Evolutionary conservation across 2,113 vertebrate genomes (phyloP).

Genomic region (Okapia johnstoni): DNA sequence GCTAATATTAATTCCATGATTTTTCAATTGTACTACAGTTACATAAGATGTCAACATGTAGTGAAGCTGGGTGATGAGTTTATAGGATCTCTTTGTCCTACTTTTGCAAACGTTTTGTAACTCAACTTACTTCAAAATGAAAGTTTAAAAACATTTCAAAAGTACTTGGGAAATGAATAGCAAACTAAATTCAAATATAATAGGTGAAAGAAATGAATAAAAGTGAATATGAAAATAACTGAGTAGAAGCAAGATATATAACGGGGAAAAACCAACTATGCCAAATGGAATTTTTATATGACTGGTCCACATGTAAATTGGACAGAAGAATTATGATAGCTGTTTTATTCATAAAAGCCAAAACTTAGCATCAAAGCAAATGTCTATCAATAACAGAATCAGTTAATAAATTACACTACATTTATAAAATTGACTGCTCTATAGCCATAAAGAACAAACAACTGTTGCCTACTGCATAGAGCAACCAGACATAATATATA

Average conservation of each 20-base stretch:
- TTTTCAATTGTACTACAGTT: neutral
- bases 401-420: neutral
- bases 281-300: neutral
- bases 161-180: neutral
- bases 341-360: neutral
- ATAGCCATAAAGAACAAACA: neutral
- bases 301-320: neutral
- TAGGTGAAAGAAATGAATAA: neutral
- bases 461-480: neutral
- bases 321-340: neutral
- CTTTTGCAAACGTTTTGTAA: neutral
- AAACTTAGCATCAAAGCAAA: neutral
- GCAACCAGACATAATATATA: neutral
- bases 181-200: neutral
- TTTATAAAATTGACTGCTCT: neutral
- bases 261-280: neutral
- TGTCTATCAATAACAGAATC: neutral
- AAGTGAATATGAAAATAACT: neutral
- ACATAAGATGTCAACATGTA: neutral
- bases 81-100: neutral
- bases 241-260: neutral
- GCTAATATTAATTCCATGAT: neutral
- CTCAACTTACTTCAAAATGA: conserved; percentile 1
- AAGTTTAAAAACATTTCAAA: neutral
- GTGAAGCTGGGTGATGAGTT: neutral